These are phyloP conservation scores for Diadegma fenestrale DNA, from an alignment of 2,888 invertebrate species.

Conservation along the genomic window DNA sequence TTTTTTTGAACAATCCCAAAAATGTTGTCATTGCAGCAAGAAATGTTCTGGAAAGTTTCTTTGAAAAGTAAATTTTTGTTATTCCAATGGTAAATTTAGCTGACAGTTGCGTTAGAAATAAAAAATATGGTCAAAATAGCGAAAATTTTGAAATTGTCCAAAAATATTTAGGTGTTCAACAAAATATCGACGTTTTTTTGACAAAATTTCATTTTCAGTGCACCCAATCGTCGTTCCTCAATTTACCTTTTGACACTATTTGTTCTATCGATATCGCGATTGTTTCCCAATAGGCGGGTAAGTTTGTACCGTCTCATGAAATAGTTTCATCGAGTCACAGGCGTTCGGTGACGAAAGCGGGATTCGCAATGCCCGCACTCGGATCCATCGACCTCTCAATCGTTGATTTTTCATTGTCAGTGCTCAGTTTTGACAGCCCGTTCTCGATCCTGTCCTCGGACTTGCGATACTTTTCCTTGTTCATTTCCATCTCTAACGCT, in stretches of 20 bases:
- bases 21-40: too few relatives aligned
- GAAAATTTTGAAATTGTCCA: too few relatives aligned
- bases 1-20: too few relatives aligned
- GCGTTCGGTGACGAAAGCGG: constrained; percentile 83
- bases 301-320: constrained; percentile 56
- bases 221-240: neutral
- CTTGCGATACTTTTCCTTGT: constrained; percentile 75
- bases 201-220: too few relatives aligned
- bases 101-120: too few relatives aligned
- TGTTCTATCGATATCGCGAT: constrained; percentile 35
- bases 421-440: constrained; percentile 71
- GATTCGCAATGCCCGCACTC: constrained; percentile 85
- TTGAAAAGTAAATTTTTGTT: too few relatives aligned
- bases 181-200: too few relatives aligned
- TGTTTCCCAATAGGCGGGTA: constrained; percentile 54
- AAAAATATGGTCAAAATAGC: too few relatives aligned
- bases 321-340: constrained; percentile 70
- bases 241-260: constrained; percentile 50
- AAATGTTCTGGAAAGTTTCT: too few relatives aligned
- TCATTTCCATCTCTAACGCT: constrained; percentile 73
- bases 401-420: constrained; percentile 75
- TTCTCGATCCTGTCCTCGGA: constrained; percentile 83
- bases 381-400: constrained; percentile 81
- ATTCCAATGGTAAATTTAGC: too few relatives aligned
- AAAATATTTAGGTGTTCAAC: too few relatives aligned